Percentiles rank a stretch among this genome's conserved stretches.
Evolutionary conservation across 2,113 vertebrate genomes (phyloP).

Genomic region (Larimichthys polyactis): DNA sequence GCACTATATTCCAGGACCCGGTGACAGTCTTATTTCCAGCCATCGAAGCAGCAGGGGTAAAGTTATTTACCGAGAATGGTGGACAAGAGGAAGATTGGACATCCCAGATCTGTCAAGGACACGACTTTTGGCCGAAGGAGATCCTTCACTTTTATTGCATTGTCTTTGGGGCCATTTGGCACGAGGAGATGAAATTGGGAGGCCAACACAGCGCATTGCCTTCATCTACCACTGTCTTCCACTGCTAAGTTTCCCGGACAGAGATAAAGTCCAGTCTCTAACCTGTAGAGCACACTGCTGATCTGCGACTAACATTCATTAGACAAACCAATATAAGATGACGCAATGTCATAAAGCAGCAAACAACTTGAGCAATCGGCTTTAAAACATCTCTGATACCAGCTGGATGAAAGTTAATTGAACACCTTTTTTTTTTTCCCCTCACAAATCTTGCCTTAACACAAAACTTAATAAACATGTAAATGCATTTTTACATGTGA

Average conservation of each 20-base stretch:
- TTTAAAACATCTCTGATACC: constrained; percentile 16
- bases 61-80: constrained; percentile 64
- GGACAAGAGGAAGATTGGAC: constrained; percentile 63
- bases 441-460: constrained; percentile 13
- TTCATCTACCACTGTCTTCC: constrained; percentile 38
- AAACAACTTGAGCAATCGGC: neutral
- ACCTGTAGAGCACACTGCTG: constrained; percentile 15
- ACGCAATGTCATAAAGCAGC: neutral
- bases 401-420: constrained; percentile 51
- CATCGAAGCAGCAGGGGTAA: constrained; percentile 29
- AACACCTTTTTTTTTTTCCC: constrained; percentile 55
- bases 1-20: constrained; percentile 30
- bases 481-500: constrained; percentile 14
- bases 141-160: constrained; percentile 65
- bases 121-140: constrained; percentile 52
- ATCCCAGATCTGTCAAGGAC: constrained; percentile 70
- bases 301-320: constrained; percentile 4
- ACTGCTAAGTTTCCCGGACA: neutral
- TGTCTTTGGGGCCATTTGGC: constrained; percentile 60
- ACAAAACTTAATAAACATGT: constrained; percentile 31
- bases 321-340: neutral
- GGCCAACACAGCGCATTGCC: constrained; percentile 2
- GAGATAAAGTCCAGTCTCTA: constrained; percentile 31
- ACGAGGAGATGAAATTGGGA: constrained; percentile 32
- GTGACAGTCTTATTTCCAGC: constrained; percentile 73